Evolutionary conservation across 2,888 invertebrate genomes (phyloP), one percentile per base, ranked within the genome.

Genomic region (Pecten maximus): DNA sequence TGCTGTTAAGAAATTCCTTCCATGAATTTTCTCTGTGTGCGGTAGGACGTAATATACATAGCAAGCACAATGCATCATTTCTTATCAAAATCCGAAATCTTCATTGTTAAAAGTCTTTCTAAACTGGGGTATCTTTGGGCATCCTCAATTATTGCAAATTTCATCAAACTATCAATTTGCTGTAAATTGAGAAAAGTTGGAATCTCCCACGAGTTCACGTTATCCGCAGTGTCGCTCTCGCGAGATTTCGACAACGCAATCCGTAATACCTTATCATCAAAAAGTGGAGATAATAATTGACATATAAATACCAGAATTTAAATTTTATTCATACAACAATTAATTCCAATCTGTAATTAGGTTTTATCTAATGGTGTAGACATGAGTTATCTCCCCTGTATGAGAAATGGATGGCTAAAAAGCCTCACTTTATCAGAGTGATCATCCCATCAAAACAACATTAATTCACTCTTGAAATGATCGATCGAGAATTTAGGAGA

Each of bases 191-290:
- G 54, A 54, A 2, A 19, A 23, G n/a, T 23, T 54, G 54, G 23
- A 54, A 54, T 54, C 54, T 19, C 54, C 54, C 54, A 54, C 50
- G 50, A 50, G 54, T 54, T 54, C 0, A 19, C 8, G 54, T 19
- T 54, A 54, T 54, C 54, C 23, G 54, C n/a, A 3, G 54, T 54
- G n/a, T 54, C 54, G 19, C 54, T 54, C 54, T 54, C 54, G 54
- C 54, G 54, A 54, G 54, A 54, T 54, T 54, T 54, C n/a, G 54
- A 54, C 54, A 54, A 54, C 54, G n/a, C 54, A 19, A 54, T 54
- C 54, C 23, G 54, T 54, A 54, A 54, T 54, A 19, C 19, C 23
- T 54, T 54, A 54, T 54, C 54, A n/a, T 54, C 54, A 23, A 19
- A 54, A 54, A 54, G 54, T 8, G 54, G 19, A 54, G 54, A 54